A percentile compares a stretch with the other conserved stretches of the same genome.
Conservation (phyloP, 2,113 vertebrate genomes). For the rabbit (Oryctolagus cuniculus) region mOryCun1.1 NC_091440.1:102468001-102468500, state of each 20-base stretch:
- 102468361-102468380: constrained; percentile 92
- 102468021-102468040: not conserved
- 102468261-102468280: not conserved
- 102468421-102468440: constrained; percentile 93
- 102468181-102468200: constrained; percentile 84
- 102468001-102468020: not conserved
- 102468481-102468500: constrained; percentile 86
- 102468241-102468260: constrained; percentile 94
- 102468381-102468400: constrained; percentile 76
- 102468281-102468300: constrained; percentile 42
- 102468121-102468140: constrained; percentile 80
- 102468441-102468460: constrained; percentile 86
- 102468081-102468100: constrained; percentile 90
- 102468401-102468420: constrained; percentile 88
- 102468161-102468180: constrained; percentile 94
- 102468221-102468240: constrained; percentile 94
- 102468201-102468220: constrained; percentile 91
- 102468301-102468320: constrained; percentile 87
- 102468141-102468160: constrained; percentile 85
- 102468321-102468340: not conserved
- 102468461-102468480: constrained; percentile 90
- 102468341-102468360: constrained; percentile 78
- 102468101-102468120: constrained; percentile 83
- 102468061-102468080: not conserved
- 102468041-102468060: no score